phyloP scores from a whole-genome alignment of 1,140 invertebrate genomes.

The Brachionus rubens region DNA sequence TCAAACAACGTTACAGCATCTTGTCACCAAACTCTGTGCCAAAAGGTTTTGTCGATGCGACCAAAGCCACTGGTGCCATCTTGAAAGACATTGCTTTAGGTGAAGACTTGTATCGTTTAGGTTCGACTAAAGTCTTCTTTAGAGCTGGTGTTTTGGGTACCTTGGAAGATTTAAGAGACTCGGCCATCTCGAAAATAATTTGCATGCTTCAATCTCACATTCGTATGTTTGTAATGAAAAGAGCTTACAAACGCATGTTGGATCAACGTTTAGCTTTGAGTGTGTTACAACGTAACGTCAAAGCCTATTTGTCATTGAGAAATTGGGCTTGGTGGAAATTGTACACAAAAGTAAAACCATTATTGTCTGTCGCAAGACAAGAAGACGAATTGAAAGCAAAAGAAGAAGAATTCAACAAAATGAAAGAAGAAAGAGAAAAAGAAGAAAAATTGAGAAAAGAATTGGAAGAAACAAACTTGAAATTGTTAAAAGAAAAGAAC shows the following conservation, averaged over 20 bases:
- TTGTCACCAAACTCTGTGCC: conserved; percentile 79
- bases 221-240: conserved; percentile 75
- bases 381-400: conserved; percentile 97
- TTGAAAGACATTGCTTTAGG: conserved; percentile 74
- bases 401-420: conserved; percentile 89
- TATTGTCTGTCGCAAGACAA: conserved; percentile 93
- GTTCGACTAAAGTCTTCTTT: conserved; percentile 99
- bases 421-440: conserved; percentile 85
- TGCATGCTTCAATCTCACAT: conserved; percentile 96
- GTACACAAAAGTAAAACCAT: conserved; percentile 95
- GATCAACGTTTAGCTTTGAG: conserved; percentile 95
- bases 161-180: conserved; percentile 99
- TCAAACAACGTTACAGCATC: conserved; percentile 99
- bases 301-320: conserved; percentile 93
- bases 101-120: conserved; percentile 81
- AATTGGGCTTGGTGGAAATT: conserved; percentile 99
- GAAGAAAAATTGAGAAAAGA: conserved; percentile 95
- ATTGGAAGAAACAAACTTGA: conserved; percentile 84
- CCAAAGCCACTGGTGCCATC: conserved; percentile 76
- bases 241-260: conserved; percentile 93
- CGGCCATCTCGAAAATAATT: conserved; percentile 93
- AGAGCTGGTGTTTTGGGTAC: conserved; percentile 98
- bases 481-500: conserved; percentile 79
- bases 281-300: conserved; percentile 96
- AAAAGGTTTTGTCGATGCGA: conserved; percentile 72